Base-by-base conservation (phyloP, 2,797 vertebrate genomes). In the Ceryle rudis region DNA sequence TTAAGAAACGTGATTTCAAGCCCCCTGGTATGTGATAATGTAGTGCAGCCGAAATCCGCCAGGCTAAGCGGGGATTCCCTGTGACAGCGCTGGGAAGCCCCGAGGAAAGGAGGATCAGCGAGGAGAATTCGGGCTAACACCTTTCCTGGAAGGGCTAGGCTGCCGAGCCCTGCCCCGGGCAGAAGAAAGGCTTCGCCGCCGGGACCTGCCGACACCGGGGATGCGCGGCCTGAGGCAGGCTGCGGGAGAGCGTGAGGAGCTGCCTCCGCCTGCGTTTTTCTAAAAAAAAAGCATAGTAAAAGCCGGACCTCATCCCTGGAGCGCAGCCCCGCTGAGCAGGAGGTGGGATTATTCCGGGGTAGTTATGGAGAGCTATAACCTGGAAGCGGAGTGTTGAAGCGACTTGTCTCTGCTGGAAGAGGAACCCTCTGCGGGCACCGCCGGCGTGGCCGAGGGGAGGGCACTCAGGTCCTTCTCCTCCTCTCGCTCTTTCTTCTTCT, bases 311-410 rank as follows among this genome's bases (percentile, higher is more conserved):
- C 60, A 71, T 67, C 46, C 81, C 39, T 55, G 94, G 87, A 93
- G 67, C 42, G 52, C 82, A 91, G 61, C 86, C 72, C 86, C 77
- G 49, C 89, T 39, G 89, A 94, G 92, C 67, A 47, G 74, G 87
- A 95, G 91, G 73, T 94, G 96, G 91, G 92, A 95, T 96, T 96
- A 94, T 81, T 74, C 60, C n/a, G 22, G 78, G 54, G 67, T 46
- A 37, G 81, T 75, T 82, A 64, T 29, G 93, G 92, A 72, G 85
- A 95, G 90, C 87, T 94, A 22, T 58, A 89, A 61, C 78, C 70
- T 87, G 60, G 57, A 79, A 82, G 77, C 10, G 19, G 71, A 73
- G 81, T 11, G 70, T 64, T 95, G 28, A 90, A 91, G 70, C 29
- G 28, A 90, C 62, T 91, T 14, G 41, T 28, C 70, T 67, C 62